These are phyloP conservation scores for Cataglyphis rosenhaueri DNA, from an alignment of 2,888 invertebrate species.

Conservation along the genomic window DNA sequence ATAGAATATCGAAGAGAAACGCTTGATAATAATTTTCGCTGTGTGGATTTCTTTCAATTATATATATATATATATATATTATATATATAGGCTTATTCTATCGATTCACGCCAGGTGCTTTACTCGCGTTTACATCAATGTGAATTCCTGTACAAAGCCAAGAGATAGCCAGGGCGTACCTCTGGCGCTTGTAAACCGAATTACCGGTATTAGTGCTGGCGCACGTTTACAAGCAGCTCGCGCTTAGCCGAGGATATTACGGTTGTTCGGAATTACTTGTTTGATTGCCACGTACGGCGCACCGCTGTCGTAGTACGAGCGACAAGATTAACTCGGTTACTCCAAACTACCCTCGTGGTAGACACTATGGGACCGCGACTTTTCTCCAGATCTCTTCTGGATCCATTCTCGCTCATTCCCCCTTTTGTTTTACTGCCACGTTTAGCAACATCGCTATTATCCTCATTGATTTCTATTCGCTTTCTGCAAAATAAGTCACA, in stretches of 20 bases:
- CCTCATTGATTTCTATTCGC: not conserved
- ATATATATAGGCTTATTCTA: conserved; percentile 7
- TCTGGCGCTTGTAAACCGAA: conserved; percentile 70
- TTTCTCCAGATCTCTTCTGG: conserved; percentile 48
- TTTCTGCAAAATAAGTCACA: not conserved
- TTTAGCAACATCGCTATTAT: conserved; percentile 6
- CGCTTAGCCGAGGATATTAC: conserved; percentile 73
- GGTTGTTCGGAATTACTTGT: conserved; percentile 75
- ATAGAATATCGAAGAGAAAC: not conserved
- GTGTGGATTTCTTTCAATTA: conserved; percentile 16
- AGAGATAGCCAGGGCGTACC: conserved; percentile 39
- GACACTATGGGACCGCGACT: conserved; percentile 43
- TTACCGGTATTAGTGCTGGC: conserved; percentile 74
- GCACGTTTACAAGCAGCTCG: conserved; percentile 74
- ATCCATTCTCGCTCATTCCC: conserved; percentile 28
- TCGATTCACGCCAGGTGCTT: conserved; percentile 26
- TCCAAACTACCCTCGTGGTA: conserved; percentile 51
- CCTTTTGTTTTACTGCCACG: not conserved
- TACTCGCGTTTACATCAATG: conserved; percentile 50
- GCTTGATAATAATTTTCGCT: not conserved
- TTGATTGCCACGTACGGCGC: conserved; percentile 66
- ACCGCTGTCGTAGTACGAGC: conserved; percentile 41
- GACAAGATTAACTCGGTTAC: conserved; percentile 59
- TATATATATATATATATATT: not conserved
- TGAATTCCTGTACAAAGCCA: conserved; percentile 58